Evolutionary conservation across 2,797 vertebrate genomes (phyloP).

Genomic region (Smutsia gigantea): DNA sequence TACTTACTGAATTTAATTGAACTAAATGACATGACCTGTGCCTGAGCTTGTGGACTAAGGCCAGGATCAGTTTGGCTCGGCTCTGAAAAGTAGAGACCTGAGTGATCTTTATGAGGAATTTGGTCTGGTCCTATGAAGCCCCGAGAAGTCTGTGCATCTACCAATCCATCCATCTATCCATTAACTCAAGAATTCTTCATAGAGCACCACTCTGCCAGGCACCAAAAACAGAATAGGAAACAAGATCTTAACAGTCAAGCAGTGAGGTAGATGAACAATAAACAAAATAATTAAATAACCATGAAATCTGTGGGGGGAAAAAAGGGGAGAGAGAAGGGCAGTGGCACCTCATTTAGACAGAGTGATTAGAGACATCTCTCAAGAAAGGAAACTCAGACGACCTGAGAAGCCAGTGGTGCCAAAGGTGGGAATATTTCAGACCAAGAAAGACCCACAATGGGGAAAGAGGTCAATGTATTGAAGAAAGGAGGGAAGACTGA

Average conservation of each 20-base stretch:
- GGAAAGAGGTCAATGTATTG: neutral
- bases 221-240: neutral
- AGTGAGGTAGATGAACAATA: neutral
- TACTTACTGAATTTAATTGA: neutral
- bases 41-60: neutral
- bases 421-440: neutral
- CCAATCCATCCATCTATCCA: neutral
- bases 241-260: neutral
- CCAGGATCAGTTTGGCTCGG: neutral
- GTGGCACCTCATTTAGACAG: neutral
- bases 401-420: neutral
- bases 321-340: neutral
- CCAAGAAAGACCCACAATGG: neutral
- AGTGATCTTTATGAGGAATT: constrained; percentile 18
- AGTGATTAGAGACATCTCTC: neutral
- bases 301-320: neutral
- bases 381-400: neutral
- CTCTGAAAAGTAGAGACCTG: neutral
- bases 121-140: neutral
- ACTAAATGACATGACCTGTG: neutral
- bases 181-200: neutral
- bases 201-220: neutral
- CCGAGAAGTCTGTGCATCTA: neutral
- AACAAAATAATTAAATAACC: neutral
- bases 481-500: neutral